Base-by-base conservation (phyloP, 1,140 invertebrate genomes). In the Cylas formicarius region DNA sequence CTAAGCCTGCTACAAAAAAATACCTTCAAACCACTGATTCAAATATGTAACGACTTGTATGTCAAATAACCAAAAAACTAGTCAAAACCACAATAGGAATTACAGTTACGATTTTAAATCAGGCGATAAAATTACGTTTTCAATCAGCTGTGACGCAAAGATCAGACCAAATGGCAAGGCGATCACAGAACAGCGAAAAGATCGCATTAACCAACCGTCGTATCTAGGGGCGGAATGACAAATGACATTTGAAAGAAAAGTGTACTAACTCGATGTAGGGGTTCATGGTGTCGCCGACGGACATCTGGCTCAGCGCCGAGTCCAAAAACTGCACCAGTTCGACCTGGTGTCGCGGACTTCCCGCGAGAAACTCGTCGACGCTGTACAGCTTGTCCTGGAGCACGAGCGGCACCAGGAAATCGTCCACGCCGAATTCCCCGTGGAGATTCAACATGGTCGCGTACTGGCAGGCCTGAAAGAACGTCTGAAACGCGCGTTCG, bases 341-440 rank as follows among this genome's bases (percentile, higher is more conserved):
- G 29, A 58, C 57, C 50, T 82, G 80, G 39, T 78, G 72, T 6
- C 71, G 50, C n/a, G 70, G 70, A 48, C 72, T 75, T 26, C 70
- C 67, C 24, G 56, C 55, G 36, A 86, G 60, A 67, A 82, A 84
- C 41, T 79, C 76, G 62, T 86, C 80, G 27, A 78, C 72, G 18
- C 81, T 55, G 51, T 71, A 74, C 17, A 76, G 53, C 60, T 82
- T 84, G 56, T 85, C 82, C 71, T 85, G 82, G 9, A 86, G 64
- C 53, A 86, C 68, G 13, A 88, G 62, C 11, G 84, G 83, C 49
- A 87, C 65, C 3, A 86, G 50, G 52, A 86, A 72, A 40, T 77
- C 72, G 60, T 81, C 70, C 28, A 82, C 71, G 14, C 62, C 54
- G 65, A 82, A 84, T 33, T 74, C 63, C 24, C 72, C 61, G 65